phyloP scores from a whole-genome alignment of 2,797 vertebrate genomes.

The Betta splendens region DNA sequence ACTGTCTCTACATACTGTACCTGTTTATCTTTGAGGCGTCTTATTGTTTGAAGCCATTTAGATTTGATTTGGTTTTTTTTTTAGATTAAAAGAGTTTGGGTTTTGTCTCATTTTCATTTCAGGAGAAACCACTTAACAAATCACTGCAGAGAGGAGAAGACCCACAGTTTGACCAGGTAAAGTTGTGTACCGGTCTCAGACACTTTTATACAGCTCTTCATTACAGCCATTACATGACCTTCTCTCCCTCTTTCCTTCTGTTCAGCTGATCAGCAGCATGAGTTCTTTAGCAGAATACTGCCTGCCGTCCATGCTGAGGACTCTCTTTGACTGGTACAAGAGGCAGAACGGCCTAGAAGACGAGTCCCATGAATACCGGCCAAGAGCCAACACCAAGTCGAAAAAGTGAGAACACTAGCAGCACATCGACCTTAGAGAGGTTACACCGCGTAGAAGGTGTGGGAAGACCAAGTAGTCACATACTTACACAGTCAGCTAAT shows the following conservation, averaged over 20 bases:
- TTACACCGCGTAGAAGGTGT: background rate
- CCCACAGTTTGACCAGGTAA: slow-evolving; percentile 97
- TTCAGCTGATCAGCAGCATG: slow-evolving; percentile 96
- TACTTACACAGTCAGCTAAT: too few species aligned
- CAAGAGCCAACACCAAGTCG: slow-evolving; percentile 96
- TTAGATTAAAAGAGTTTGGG: slow-evolving; percentile 6
- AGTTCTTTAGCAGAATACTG: slow-evolving; percentile 98
- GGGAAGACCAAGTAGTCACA: background rate
- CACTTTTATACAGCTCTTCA: slow-evolving; percentile 14
- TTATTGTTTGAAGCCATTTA: too few species aligned
- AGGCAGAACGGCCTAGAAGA: slow-evolving; percentile 98
- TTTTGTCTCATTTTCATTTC: slow-evolving; percentile 53
- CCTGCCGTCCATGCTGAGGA: slow-evolving; percentile 94
- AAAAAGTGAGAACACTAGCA: slow-evolving; percentile 86
- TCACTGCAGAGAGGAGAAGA: slow-evolving; percentile 98
- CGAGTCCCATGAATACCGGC: slow-evolving; percentile 97
- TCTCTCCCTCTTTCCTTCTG: background rate
- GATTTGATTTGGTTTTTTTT: too few species aligned
- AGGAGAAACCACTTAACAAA: slow-evolving; percentile 98
- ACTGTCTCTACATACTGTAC: background rate
- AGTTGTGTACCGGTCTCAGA: slow-evolving; percentile 39
- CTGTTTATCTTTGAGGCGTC: background rate
- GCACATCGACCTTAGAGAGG: background rate
- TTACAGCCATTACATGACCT: background rate
- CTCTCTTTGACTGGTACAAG: slow-evolving; percentile 99